Evolutionary conservation across 2,888 invertebrate genomes (phyloP).

Genomic region (Spisula solida): DNA sequence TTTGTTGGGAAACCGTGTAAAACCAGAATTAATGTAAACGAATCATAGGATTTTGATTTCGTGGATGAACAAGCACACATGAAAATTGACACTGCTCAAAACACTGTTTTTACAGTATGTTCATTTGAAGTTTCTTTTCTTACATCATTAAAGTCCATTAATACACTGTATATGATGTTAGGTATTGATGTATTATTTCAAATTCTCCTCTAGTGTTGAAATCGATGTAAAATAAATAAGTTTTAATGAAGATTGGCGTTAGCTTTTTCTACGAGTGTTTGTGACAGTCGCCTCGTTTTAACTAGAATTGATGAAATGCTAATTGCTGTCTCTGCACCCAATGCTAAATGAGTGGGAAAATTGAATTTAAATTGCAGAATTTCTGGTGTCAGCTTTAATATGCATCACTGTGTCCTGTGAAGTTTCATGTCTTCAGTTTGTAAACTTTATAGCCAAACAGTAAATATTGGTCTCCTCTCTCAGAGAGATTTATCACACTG

Average conservation of each 20-base stretch:
- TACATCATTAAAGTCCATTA: not conserved
- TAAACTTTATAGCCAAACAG: not conserved
- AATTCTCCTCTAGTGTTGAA: not conserved
- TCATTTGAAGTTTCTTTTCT: too few relatives aligned
- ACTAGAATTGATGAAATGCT: constrained; percentile 6
- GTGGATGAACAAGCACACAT: too few relatives aligned
- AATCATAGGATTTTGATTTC: too few relatives aligned
- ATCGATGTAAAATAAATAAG: constrained; percentile 18
- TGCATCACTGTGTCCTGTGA: not conserved
- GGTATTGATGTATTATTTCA: not conserved
- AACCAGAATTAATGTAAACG: too few relatives aligned
- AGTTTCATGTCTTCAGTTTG: not conserved
- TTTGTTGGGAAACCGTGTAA: too few relatives aligned
- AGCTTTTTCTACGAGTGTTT: not conserved
- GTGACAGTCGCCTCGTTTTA: not conserved
- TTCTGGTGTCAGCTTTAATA: constrained; percentile 10
- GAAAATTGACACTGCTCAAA: too few relatives aligned
- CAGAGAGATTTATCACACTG: not conserved
- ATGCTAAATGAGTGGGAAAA: not conserved
- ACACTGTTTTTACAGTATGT: too few relatives aligned
- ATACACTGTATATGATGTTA: not conserved
- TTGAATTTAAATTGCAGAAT: constrained; percentile 13
- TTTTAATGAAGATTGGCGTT: constrained; percentile 13
- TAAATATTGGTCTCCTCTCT: not conserved
- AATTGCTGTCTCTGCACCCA: constrained; percentile 16